These are phyloP conservation scores for Phoxinus phoxinus DNA, from an alignment of 2,113 vertebrate genomes.

Conservation along the genomic window DNA sequence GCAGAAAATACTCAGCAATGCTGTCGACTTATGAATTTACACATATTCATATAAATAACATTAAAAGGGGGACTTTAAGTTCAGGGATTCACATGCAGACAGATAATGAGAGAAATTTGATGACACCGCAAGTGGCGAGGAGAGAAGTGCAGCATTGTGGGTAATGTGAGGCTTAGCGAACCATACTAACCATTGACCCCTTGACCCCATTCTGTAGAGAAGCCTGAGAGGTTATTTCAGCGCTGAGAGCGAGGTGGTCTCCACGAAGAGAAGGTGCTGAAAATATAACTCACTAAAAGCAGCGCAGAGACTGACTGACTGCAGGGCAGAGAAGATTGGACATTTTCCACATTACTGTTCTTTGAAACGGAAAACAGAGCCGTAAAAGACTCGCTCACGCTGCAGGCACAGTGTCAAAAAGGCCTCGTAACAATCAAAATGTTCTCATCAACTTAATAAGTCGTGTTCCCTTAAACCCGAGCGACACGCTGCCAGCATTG, in stretches of 20 bases:
- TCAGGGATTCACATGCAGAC: background rate
- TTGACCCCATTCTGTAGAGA: background rate
- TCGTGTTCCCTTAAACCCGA: constrained; percentile 35
- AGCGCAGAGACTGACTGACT: constrained; percentile 35
- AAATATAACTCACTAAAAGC: background rate
- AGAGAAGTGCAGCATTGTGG: background rate
- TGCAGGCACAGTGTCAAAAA: constrained; percentile 52
- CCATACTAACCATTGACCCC: background rate
- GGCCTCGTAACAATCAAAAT: constrained; percentile 39
- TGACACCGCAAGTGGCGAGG: background rate
- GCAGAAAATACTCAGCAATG: no score
- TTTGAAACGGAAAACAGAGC: constrained; percentile 28
- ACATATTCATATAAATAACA: no score
- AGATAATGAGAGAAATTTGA: background rate
- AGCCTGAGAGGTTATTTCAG: background rate
- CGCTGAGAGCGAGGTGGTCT: background rate
- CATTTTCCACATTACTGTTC: constrained; percentile 47
- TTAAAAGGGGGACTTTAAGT: background rate
- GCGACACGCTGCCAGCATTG: constrained; percentile 32
- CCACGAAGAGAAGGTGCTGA: background rate
- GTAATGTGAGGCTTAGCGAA: background rate
- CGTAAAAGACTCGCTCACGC: constrained; percentile 43
- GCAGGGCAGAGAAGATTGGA: constrained; percentile 32
- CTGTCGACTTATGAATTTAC: no score
- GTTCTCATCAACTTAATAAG: constrained; percentile 51